Base-by-base conservation (phyloP, 2,797 vertebrate genomes). In the Danio aesculapii region DNA sequence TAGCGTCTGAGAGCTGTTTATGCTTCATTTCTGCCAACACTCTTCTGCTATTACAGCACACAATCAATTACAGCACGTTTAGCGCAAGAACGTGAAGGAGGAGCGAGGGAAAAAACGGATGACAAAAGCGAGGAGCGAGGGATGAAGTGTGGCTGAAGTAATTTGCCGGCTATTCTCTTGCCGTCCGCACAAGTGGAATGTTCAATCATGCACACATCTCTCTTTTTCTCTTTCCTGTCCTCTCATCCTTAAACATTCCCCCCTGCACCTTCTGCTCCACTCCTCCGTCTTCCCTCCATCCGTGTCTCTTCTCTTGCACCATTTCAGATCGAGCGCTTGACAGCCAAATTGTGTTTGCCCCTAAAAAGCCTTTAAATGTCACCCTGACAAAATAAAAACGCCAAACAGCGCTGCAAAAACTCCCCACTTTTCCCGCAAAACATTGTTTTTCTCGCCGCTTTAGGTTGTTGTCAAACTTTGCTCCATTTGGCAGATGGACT, bases 51-150 rank as follows among this genome's bases (percentile, higher is more conserved):
- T 92, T 91, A 93, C 93, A 94, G 90, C 92, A 87, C 88, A 87
- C 89, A 94, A 95, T 94, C 93, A 94, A 94, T 94, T 94, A 94
- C 91, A 90, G 92, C 88, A 90, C 90, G 92, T 93, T 93, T 92
- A 92, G 88, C 88, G 86, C 84, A 81, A 87, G 83, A 82, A 74
- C 74, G 11, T 62, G 30, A 63, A 80, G 69, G 59, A 77, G 71
- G 53, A 80, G 76, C 21, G 52, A 41, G 64, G 64, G 61, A 67
- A 81, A n/a, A 67, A 74, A 86, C 79, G 78, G 81, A 89, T 21
- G 88, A 77, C 58, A 75, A 57, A 55, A 67, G 62, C 21, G n/a
- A 13, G 41, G 63, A 77, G 64, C 17, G 30, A 21, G 64, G 62
- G 77, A 73, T 63, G 86, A 87, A 86, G 73, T 79, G 89, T 90